phyloP scores from a whole-genome alignment of 2,113 vertebrate genomes.

The Eolophus roseicapilla region DNA sequence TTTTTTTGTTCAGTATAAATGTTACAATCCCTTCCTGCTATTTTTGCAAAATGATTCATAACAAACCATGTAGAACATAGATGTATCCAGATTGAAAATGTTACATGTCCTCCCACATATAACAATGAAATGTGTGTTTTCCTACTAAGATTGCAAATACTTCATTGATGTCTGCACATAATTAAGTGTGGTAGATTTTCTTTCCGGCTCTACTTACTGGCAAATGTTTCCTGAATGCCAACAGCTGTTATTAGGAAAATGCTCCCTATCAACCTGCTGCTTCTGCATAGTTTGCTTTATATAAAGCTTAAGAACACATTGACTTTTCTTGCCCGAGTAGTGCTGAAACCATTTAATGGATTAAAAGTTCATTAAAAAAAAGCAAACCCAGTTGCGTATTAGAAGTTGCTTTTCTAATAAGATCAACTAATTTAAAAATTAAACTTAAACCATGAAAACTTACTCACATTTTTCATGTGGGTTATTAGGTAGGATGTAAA shows the following conservation, averaged over 20 bases:
- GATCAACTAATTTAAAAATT: not conserved
- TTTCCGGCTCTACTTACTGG: not conserved
- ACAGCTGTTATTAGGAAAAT: conserved; percentile 37
- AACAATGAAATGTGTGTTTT: conserved; percentile 35
- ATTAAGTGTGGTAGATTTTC: conserved; percentile 37
- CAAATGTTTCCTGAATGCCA: conserved; percentile 53
- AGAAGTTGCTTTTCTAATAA: not conserved
- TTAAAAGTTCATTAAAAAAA: not conserved
- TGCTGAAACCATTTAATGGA: not conserved
- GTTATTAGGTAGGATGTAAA: not conserved
- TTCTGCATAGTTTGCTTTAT: not conserved
- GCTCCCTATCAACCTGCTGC: not conserved
- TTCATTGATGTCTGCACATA: conserved; percentile 45
- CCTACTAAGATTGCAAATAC: conserved; percentile 40
- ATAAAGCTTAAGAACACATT: not conserved
- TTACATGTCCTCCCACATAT: not conserved
- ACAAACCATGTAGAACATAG: conserved; percentile 26
- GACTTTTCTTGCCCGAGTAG: not conserved
- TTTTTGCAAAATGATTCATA: conserved; percentile 36
- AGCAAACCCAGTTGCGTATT: not conserved
- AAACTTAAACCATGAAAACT: not conserved
- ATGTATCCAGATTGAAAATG: conserved; percentile 10
- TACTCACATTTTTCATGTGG: not conserved
- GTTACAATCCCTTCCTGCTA: conserved; percentile 1
- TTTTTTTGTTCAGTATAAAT: not conserved